A percentile compares a stretch with the other conserved stretches of the same genome.
These are phyloP conservation scores for Drosophila monieri DNA, from an alignment of 2,888 invertebrate species.

Conservation along the genomic window DNA sequence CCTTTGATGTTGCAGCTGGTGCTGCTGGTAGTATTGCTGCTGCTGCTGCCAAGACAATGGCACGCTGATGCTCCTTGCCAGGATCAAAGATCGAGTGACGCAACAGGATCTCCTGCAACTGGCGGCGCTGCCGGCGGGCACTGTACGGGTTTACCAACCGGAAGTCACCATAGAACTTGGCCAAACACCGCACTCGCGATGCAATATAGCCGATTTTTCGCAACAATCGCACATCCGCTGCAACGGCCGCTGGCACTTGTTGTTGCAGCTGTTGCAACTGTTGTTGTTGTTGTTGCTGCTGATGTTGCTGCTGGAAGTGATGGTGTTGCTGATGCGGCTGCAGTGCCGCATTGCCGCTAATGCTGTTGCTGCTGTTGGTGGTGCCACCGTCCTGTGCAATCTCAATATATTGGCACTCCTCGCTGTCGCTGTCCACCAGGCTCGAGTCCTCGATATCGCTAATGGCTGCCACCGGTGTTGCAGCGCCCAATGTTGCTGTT, in stretches of 20 bases:
- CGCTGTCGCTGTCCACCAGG: constrained; percentile 33
- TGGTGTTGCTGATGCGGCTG: constrained; percentile 32
- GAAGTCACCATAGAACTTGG: constrained; percentile 81
- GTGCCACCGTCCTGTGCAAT: constrained; percentile 28
- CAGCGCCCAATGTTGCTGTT: constrained; percentile 24
- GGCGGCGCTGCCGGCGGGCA: constrained; percentile 79
- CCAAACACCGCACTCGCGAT: constrained; percentile 81
- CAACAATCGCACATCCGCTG: constrained; percentile 82
- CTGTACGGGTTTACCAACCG: constrained; percentile 82
- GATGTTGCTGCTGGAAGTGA: constrained; percentile 24
- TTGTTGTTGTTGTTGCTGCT: constrained; percentile 19
- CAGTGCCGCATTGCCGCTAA: constrained; percentile 38
- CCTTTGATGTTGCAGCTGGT: constrained; percentile 25
- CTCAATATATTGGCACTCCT: constrained; percentile 36
- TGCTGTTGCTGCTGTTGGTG: constrained; percentile 22
- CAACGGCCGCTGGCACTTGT: constrained; percentile 19
- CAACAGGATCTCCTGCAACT: constrained; percentile 79
- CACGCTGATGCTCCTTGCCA: constrained; percentile 59
- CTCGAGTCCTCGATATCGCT: constrained; percentile 44
- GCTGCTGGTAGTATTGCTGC: constrained; percentile 54
- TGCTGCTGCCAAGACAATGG: constrained; percentile 65
- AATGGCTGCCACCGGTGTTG: constrained; percentile 15
- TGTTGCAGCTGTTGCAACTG: constrained; percentile 23
- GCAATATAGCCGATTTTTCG: constrained; percentile 84
- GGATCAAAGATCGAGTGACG: constrained; percentile 78